phyloP scores from a whole-genome alignment of 2,888 invertebrate species.

The Cosmorhoe ocellata region DNA sequence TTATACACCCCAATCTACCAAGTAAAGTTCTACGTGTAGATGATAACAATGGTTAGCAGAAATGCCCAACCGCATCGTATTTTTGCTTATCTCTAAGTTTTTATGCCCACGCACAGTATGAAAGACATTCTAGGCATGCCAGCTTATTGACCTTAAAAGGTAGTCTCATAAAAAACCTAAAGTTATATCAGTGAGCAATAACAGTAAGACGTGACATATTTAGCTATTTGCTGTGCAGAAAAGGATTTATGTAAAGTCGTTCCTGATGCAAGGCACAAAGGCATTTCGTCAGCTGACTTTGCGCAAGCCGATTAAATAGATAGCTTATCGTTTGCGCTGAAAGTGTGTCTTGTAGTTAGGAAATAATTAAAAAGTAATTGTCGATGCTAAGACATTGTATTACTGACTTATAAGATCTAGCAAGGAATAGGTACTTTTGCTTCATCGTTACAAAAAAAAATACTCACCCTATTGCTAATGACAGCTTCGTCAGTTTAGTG shows the following conservation, averaged over 20 bases:
- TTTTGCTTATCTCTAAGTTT: background rate
- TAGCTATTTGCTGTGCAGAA: slow-evolving; percentile 27
- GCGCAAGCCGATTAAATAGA: slow-evolving; percentile 42
- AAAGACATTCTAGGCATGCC: slow-evolving; percentile 28
- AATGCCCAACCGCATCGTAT: too few species aligned
- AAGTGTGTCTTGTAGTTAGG: slow-evolving; percentile 23
- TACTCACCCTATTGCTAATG: too few species aligned
- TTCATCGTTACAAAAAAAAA: background rate
- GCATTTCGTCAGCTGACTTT: slow-evolving; percentile 43
- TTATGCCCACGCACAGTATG: background rate
- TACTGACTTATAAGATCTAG: slow-evolving; percentile 10
- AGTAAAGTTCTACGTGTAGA: too few species aligned
- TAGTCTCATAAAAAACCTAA: slow-evolving; percentile 34
- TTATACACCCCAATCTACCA: too few species aligned
- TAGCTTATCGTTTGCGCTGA: slow-evolving; percentile 40
- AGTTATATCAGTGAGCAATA: slow-evolving; percentile 36
- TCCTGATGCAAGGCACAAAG: slow-evolving; percentile 43
- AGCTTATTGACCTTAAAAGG: slow-evolving; percentile 36
- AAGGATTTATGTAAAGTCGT: slow-evolving; percentile 31
- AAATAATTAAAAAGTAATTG: slow-evolving; percentile 20
- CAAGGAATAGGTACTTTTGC: too few species aligned
- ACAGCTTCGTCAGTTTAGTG: too few species aligned
- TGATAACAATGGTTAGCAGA: too few species aligned
- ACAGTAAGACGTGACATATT: slow-evolving; percentile 44
- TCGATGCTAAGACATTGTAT: slow-evolving; percentile 11